phyloP scores from a whole-genome alignment of 2,113 vertebrate genomes.

The Hydropotes inermis region DNA sequence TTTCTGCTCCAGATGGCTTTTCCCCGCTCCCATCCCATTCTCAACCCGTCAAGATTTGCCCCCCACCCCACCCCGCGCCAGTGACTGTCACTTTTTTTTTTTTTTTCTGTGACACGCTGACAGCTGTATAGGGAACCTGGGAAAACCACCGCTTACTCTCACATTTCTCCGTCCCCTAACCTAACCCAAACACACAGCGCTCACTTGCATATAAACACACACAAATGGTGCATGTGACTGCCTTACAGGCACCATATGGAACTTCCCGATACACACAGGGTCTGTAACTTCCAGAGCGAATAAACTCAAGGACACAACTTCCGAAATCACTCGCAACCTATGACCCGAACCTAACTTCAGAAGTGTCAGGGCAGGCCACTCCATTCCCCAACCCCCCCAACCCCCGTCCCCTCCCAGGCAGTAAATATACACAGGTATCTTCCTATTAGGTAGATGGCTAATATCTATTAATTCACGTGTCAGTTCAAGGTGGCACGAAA shows the following conservation, averaged over 20 bases:
- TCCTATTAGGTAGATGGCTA: not conserved
- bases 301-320: not conserved
- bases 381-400: not conserved
- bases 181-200: not conserved
- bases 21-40: not conserved
- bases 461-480: not conserved
- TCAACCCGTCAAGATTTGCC: not conserved
- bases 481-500: not conserved
- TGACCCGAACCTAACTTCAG: not conserved
- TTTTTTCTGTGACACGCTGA: not conserved
- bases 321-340: not conserved
- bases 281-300: not conserved
- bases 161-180: not conserved
- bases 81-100: slow-evolving; percentile 20
- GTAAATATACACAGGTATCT: not conserved
- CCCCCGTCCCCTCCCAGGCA: not conserved
- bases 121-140: not conserved
- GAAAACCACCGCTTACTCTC: not conserved
- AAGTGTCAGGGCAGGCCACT: not conserved
- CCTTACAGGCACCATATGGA: slow-evolving; percentile 25
- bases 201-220: slow-evolving; percentile 34
- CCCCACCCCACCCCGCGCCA: not conserved
- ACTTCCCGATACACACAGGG: slow-evolving; percentile 37
- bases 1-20: not conserved
- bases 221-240: slow-evolving; percentile 39